Conservation (phyloP, 2,888 invertebrate species). For the Idaea dimidiata region DNA sequence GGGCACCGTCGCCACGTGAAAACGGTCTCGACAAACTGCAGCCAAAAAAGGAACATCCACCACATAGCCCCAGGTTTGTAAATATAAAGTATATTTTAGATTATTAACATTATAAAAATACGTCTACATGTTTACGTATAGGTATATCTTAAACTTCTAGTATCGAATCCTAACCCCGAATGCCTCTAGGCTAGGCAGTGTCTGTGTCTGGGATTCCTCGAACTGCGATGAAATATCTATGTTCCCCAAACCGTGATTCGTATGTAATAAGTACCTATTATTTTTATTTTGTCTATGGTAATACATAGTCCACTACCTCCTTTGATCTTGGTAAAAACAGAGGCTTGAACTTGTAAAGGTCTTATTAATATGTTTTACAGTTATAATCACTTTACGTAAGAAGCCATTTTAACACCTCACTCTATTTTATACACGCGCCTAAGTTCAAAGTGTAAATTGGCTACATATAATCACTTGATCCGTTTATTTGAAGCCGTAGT, state of each 20-base stretch:
- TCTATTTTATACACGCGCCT: conserved; percentile 37
- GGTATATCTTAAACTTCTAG: neutral
- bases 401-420: conserved; percentile 46
- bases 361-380: conserved; percentile 14
- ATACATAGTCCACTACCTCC: neutral
- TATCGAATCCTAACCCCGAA: too few species aligned
- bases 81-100: neutral
- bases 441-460: conserved; percentile 50
- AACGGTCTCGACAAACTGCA: conserved; percentile 91
- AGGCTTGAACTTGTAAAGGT: too few species aligned
- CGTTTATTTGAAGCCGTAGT: conserved; percentile 72
- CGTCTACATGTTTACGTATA: neutral
- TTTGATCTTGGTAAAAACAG: too few species aligned
- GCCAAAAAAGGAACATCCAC: conserved; percentile 88
- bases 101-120: too few species aligned
- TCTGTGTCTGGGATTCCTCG: neutral
- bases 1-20: conserved; percentile 93
- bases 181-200: neutral
- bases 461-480: conserved; percentile 55
- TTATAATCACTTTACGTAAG: conserved; percentile 22
- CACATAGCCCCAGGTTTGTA: conserved; percentile 82
- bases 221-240: neutral
- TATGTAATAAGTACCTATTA: neutral
- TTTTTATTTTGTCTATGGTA: neutral
- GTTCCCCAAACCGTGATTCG: neutral